These are phyloP conservation scores for Leptura quadrifasciata DNA, from an alignment of 2,888 invertebrate genomes.

Conservation along the genomic window DNA sequence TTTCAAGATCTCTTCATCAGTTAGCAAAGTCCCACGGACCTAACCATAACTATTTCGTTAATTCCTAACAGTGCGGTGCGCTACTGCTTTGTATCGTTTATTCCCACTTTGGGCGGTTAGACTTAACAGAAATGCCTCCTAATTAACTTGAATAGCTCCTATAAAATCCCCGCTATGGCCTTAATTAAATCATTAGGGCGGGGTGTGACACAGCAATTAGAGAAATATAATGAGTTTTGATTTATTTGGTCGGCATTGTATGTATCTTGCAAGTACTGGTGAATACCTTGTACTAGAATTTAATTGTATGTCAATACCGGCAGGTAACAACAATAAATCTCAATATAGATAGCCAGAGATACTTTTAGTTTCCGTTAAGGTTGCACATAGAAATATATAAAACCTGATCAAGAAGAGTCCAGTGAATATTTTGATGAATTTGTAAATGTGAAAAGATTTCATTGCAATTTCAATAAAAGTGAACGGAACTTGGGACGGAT, in stretches of 20 bases:
- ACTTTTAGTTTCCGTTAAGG: too few relatives aligned
- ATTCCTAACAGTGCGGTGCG: neutral
- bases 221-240: constrained; percentile 41
- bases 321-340: too few relatives aligned
- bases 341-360: too few relatives aligned
- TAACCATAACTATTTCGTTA: neutral
- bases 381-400: too few relatives aligned
- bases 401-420: too few relatives aligned
- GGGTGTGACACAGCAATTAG: constrained; percentile 40
- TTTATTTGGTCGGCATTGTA: neutral
- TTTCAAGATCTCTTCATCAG: too few relatives aligned
- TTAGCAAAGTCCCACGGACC: too few relatives aligned
- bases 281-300: neutral
- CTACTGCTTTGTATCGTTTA: constrained; percentile 60
- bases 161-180: constrained; percentile 56
- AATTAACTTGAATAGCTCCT: constrained; percentile 63
- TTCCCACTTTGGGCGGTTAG: constrained; percentile 61
- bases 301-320: too few relatives aligned
- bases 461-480: too few relatives aligned
- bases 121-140: constrained; percentile 64
- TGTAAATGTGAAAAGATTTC: too few relatives aligned
- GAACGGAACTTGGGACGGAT: too few relatives aligned
- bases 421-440: too few relatives aligned
- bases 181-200: constrained; percentile 62
- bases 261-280: neutral